Evolutionary conservation across 2,113 vertebrate genomes (phyloP).

Genomic region (Cisticola juncidis): DNA sequence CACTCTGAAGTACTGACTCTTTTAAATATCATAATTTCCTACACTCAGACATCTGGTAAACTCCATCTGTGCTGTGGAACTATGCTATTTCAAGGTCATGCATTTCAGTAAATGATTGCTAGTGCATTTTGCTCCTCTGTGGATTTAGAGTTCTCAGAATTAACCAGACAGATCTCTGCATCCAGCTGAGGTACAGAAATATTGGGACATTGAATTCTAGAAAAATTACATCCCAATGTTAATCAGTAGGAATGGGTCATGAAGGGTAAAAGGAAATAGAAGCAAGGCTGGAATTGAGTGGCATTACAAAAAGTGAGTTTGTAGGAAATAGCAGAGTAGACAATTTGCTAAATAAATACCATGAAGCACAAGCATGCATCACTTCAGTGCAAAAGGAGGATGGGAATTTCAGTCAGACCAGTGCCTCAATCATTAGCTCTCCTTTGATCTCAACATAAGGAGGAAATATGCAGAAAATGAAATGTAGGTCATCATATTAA

Average conservation of each 20-base stretch:
- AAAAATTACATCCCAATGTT: background rate
- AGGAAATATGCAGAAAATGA: slow-evolving; percentile 23
- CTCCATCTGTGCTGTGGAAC: slow-evolving; percentile 50
- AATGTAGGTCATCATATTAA: slow-evolving; percentile 54
- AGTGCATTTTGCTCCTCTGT: slow-evolving; percentile 19
- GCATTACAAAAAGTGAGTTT: background rate
- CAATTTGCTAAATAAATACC: background rate
- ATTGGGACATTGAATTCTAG: background rate
- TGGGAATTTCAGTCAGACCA: background rate
- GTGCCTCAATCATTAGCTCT: slow-evolving; percentile 1
- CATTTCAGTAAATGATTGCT: slow-evolving; percentile 28
- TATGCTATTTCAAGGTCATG: slow-evolving; percentile 57
- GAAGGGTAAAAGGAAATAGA: background rate
- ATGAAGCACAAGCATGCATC: background rate
- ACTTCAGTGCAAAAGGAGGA: background rate
- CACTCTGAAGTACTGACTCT: background rate
- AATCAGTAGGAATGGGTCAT: background rate
- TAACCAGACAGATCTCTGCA: background rate
- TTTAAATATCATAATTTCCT: slow-evolving; percentile 3
- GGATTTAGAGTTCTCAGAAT: slow-evolving; percentile 11
- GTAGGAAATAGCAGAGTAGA: background rate
- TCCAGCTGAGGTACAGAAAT: background rate
- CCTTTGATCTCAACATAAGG: slow-evolving; percentile 43
- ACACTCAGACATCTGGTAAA: slow-evolving; percentile 52
- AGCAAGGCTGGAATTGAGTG: background rate